These are phyloP conservation scores for Acleris holmiana DNA, from an alignment of 2,888 invertebrate genomes.

Conservation along the genomic window DNA sequence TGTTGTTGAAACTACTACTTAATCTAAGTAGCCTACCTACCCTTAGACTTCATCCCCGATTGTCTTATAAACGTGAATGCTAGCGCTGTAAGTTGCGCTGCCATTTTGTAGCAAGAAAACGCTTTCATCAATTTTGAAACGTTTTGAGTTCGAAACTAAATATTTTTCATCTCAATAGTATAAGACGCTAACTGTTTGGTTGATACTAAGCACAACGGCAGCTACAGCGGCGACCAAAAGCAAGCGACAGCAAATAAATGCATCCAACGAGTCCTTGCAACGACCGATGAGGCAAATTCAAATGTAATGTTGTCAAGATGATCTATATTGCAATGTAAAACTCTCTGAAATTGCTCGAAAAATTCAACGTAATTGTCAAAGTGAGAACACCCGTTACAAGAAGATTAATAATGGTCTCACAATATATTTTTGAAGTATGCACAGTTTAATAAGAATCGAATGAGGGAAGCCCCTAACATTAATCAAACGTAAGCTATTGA, in stretches of 20 bases:
- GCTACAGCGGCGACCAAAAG: too few species aligned
- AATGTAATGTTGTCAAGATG: too few species aligned
- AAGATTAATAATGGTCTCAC: slow-evolving; percentile 43
- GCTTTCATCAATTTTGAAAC: not conserved
- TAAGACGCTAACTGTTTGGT: too few species aligned
- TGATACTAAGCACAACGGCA: too few species aligned
- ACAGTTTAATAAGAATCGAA: slow-evolving; percentile 52
- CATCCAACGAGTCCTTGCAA: too few species aligned
- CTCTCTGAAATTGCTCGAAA: not conserved
- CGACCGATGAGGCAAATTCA: too few species aligned
- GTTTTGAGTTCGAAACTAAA: not conserved
- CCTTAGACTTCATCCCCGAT: too few species aligned
- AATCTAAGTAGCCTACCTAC: too few species aligned
- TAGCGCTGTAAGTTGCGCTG: not conserved
- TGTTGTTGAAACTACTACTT: too few species aligned
- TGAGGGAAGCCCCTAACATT: slow-evolving; percentile 68
- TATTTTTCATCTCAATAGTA: too few species aligned
- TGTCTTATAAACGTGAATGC: not conserved
- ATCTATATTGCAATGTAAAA: too few species aligned
- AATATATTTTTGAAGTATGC: slow-evolving; percentile 51
- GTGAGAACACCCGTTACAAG: slow-evolving; percentile 28
- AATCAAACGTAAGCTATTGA: slow-evolving; percentile 79
- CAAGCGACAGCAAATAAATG: too few species aligned
- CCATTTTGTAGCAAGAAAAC: not conserved
- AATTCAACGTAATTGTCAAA: not conserved